phyloP scores from a whole-genome alignment of 2,113 vertebrate genomes.

The Myanophis thanlyinensis region DNA sequence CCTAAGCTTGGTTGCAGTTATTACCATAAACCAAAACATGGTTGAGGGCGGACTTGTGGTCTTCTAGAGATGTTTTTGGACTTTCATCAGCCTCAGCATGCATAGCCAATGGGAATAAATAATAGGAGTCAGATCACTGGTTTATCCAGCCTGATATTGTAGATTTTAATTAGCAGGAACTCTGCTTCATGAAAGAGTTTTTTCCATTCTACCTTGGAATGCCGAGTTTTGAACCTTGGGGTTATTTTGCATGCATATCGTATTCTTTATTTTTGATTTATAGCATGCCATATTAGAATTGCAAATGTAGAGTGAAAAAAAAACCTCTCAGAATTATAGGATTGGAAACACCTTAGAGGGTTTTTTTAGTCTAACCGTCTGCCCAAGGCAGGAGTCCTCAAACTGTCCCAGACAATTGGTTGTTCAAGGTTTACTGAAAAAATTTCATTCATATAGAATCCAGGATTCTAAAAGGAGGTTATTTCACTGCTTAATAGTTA shows the following conservation, averaged over 20 bases:
- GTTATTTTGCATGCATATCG: not conserved
- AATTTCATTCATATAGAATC: not conserved
- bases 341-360: not conserved
- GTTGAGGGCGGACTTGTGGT: not conserved
- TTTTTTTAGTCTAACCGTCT: not conserved
- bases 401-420: not conserved
- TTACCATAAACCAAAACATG: not conserved
- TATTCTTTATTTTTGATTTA: not conserved
- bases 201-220: not conserved
- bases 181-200: not conserved
- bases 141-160: not conserved
- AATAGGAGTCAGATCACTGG: not conserved
- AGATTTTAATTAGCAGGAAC: not conserved
- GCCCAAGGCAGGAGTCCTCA: not conserved
- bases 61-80: not conserved
- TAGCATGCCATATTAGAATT: not conserved
- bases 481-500: not conserved
- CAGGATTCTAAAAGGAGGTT: not conserved
- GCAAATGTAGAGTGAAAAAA: not conserved
- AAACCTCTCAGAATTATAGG: not conserved
- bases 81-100: not conserved
- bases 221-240: not conserved
- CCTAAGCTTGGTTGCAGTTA: not conserved
- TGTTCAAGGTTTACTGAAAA: not conserved
- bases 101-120: not conserved